Evolutionary conservation across 2,113 vertebrate genomes (phyloP).

Genomic region (Scomber colias): DNA sequence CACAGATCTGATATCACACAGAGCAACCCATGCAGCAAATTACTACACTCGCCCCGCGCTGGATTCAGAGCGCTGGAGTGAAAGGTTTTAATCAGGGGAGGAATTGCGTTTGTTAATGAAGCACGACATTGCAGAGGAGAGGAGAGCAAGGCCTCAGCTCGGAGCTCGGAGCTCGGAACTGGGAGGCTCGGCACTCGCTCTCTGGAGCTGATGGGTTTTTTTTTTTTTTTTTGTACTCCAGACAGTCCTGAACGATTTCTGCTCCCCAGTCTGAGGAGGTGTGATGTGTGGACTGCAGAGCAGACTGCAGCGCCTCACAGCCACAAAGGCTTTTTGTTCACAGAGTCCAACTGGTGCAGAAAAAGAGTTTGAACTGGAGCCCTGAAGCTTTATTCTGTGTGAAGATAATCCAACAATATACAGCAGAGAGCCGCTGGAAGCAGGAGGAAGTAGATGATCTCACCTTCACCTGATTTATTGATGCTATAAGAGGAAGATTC

Average conservation of each 20-base stretch:
- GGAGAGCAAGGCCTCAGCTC: conserved; percentile 1
- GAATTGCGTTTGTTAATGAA: conserved; percentile 70
- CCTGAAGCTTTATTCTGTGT: background rate
- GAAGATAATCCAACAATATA: background rate
- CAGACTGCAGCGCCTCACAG: conserved; percentile 40
- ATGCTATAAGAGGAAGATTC: too few relatives aligned
- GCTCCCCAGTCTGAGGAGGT: conserved; percentile 36
- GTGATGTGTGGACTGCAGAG: conserved; percentile 63
- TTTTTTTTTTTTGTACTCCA: conserved; percentile 13
- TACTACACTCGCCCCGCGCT: conserved; percentile 62
- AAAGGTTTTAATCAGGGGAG: conserved; percentile 70
- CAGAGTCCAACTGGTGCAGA: conserved; percentile 15
- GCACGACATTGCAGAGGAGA: conserved; percentile 42
- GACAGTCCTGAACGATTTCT: conserved; percentile 48
- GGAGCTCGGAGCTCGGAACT: conserved; percentile 25
- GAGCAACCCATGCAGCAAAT: conserved; percentile 67
- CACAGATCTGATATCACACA: conserved; percentile 58
- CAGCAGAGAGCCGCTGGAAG: background rate
- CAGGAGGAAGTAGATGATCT: background rate
- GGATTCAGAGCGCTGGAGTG: conserved; percentile 46
- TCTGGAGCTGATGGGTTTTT: conserved; percentile 51
- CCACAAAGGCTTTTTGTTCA: background rate
- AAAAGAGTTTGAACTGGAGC: background rate
- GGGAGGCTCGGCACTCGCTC: conserved; percentile 14
- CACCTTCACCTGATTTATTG: background rate